A percentile compares a stretch with the other conserved stretches of the same genome.
phyloP scores from a whole-genome alignment of 2,113 vertebrate genomes.

The Bagarius yarrelli region DNA sequence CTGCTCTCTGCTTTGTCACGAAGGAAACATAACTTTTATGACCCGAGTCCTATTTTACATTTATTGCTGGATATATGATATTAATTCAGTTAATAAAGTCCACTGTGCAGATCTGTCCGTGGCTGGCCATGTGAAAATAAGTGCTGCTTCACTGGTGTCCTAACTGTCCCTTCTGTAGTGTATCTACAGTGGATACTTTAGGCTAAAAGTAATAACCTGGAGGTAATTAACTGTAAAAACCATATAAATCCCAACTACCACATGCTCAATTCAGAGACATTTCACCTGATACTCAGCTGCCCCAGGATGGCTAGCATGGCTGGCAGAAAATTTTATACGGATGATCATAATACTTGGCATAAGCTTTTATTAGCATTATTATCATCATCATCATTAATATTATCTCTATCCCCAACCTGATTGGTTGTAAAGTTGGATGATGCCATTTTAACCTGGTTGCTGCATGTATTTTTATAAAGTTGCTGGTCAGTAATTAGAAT shows the following conservation, averaged over 20 bases:
- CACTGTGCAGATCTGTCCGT: neutral
- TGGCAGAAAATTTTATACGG: neutral
- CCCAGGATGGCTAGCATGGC: neutral
- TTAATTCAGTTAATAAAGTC: conserved; percentile 34
- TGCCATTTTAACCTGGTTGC: no score
- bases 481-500: no score
- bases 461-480: no score
- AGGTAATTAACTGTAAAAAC: conserved; percentile 24
- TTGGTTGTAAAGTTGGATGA: no score
- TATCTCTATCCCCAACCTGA: neutral
- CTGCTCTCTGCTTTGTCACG: conserved; percentile 8
- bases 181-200: neutral
- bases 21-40: conserved; percentile 20
- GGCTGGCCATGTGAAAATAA: neutral
- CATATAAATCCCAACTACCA: conserved; percentile 6
- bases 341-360: neutral
- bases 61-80: conserved; percentile 24
- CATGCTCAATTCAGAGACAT: neutral
- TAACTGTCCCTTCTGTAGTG: conserved; percentile 3
- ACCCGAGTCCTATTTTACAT: conserved; percentile 12
- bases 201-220: neutral
- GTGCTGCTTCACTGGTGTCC: conserved; percentile 1
- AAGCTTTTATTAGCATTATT: neutral
- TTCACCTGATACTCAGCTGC: neutral
- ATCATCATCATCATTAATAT: no score